Evolutionary conservation across 2,113 vertebrate species (phyloP).

Genomic region (Ginglymostoma cirratum): DNA sequence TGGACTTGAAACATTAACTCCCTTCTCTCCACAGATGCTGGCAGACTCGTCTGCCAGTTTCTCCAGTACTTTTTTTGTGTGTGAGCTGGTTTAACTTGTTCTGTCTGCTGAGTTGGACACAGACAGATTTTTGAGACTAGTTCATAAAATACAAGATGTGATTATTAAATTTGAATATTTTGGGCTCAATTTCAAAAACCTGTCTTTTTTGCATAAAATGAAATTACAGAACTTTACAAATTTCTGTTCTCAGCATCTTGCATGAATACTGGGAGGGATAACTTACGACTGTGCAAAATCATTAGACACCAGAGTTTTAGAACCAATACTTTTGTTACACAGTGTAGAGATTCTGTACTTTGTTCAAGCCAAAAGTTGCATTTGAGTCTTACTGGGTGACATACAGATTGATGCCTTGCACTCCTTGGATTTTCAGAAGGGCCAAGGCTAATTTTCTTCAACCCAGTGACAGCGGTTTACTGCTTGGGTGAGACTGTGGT

Average conservation of each 20-base stretch:
- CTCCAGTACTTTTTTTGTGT: no score
- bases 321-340: not conserved
- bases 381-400: not conserved
- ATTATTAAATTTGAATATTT: not conserved
- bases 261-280: not conserved
- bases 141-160: not conserved
- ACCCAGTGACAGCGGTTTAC: not conserved
- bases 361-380: not conserved
- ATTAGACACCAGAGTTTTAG: not conserved
- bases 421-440: not conserved
- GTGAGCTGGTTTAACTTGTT: no score
- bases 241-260: not conserved
- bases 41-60: no score
- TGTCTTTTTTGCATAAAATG: not conserved
- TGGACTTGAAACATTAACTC: no score
- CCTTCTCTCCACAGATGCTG: no score
- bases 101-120: not conserved
- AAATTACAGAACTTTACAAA: not conserved
- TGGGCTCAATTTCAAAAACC: no score
- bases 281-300: no score
- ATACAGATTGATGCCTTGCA: not conserved
- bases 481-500: not conserved
- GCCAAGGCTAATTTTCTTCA: not conserved
- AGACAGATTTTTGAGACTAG: not conserved
- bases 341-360: not conserved